Conservation (phyloP, 2,888 invertebrate genomes). For the Leucophenga montana region DNA sequence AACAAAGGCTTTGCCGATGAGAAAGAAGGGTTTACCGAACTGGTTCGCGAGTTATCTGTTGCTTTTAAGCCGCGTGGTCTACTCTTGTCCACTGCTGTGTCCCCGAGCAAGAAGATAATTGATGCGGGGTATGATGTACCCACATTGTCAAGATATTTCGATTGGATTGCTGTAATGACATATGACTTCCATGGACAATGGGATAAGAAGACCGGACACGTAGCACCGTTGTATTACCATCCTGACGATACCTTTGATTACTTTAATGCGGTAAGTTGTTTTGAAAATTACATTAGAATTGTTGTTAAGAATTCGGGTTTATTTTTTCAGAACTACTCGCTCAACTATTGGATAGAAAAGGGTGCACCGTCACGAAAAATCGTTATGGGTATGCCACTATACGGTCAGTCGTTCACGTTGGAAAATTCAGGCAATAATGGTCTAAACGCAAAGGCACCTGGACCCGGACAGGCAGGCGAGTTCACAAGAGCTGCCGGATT, state of each 20-base stretch:
- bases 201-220: constrained; percentile 93
- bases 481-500: constrained; percentile 90
- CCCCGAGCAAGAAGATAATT: constrained; percentile 90
- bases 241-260: constrained; percentile 86
- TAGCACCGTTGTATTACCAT: constrained; percentile 88
- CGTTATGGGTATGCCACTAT: constrained; percentile 91
- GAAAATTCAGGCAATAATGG: constrained; percentile 78
- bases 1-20: constrained; percentile 88
- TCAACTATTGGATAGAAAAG: constrained; percentile 90
- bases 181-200: constrained; percentile 94
- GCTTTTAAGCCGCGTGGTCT: constrained; percentile 80
- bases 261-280: constrained; percentile 83
- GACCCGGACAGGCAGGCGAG: constrained; percentile 88
- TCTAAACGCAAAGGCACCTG: constrained; percentile 83
- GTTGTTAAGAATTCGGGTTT: too few species aligned
- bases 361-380: constrained; percentile 87
- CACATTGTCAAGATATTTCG: constrained; percentile 81
- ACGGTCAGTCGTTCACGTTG: constrained; percentile 88
- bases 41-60: constrained; percentile 82
- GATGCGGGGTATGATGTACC: constrained; percentile 90
- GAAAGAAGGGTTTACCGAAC: constrained; percentile 84
- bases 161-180: constrained; percentile 94
- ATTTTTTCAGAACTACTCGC: constrained; percentile 82
- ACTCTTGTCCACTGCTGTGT: constrained; percentile 87
- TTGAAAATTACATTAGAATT: background rate